These are phyloP conservation scores for Danio choprae DNA, from an alignment of 2,797 vertebrate genomes.

Conservation along the genomic window DNA sequence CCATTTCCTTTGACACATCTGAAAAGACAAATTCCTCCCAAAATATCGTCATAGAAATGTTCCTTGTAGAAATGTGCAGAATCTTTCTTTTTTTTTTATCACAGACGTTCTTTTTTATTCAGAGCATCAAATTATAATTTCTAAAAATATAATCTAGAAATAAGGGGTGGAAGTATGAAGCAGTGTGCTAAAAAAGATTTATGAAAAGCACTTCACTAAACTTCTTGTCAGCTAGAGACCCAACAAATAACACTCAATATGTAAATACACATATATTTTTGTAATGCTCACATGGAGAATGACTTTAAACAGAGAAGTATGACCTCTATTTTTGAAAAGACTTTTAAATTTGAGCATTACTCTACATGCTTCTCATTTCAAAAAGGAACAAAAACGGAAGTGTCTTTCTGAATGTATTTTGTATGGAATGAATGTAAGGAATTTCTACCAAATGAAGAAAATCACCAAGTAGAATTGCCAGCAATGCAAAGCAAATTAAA, in stretches of 20 bases:
- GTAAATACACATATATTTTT: slow-evolving; percentile 76
- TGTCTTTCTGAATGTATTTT: slow-evolving; percentile 86
- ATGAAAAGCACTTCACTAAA: neutral
- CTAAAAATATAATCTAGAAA: neutral
- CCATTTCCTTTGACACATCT: neutral
- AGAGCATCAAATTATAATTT: slow-evolving; percentile 12
- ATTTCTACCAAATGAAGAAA: slow-evolving; percentile 71
- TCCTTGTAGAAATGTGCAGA: neutral
- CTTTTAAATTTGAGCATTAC: slow-evolving; percentile 67
- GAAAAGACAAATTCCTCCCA: slow-evolving; percentile 2
- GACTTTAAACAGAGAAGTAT: slow-evolving; percentile 57
- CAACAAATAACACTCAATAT: slow-evolving; percentile 41
- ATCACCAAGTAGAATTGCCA: neutral
- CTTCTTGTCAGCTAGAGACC: slow-evolving; percentile 1
- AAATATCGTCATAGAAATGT: neutral
- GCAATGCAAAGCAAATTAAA: neutral
- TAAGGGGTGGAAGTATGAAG: neutral
- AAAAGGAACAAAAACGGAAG: slow-evolving; percentile 64
- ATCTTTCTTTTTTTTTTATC: neutral
- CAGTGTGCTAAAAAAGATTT: neutral
- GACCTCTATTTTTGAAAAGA: slow-evolving; percentile 76
- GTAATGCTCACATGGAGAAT: slow-evolving; percentile 66
- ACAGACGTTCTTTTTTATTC: neutral
- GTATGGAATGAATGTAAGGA: slow-evolving; percentile 79
- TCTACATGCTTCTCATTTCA: slow-evolving; percentile 62